Base-by-base conservation (phyloP, 2,113 vertebrate species). In the Urocolius indicus region DNA sequence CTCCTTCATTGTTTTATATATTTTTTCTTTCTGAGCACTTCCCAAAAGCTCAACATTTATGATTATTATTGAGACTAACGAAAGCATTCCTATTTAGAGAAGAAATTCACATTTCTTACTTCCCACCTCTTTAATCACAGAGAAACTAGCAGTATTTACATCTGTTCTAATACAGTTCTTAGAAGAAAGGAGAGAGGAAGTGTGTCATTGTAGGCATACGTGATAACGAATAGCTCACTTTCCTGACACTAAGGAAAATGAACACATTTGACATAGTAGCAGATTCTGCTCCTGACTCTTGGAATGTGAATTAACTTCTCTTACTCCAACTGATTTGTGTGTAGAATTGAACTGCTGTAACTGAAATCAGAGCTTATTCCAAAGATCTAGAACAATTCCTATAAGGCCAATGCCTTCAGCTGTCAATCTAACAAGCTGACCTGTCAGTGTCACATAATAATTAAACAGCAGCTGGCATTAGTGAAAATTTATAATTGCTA, bases 401-500 rank as follows among this genome's bases (percentile, higher is more conserved):
- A 6, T 22, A 51, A 91, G 52, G 74, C 49, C 87, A 96, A 95
- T 90, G 80, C 61, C 84, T 93, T 97, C 87, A 77, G n/a, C 72
- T 97, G 97, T 96, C 96, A 96, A 75, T 94, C 89, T 82, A 77
- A 41, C 38, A 34, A 59, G 66, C 57, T 97, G 96, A 95, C 96
- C 96, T 95, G 97, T 96, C 95, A 96, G 93, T 96, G 93, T 96
- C 96, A 96, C 80, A 92, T 71, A 92, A 95, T 96, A 97, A 97
- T 97, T 97, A 98, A 95, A 96, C 91, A 93, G 88, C 94, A 96
- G 89, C 89, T 87, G n/a, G 91, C 87, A 89, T 93, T 95, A 94
- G 94, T 92, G 72, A 90, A 96, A 96, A 97, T 97, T 97, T 98
- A 97, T 98, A 98, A 98, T 98, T 98, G 97, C 95, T 92, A 51